A percentile compares a stretch with the other conserved stretches of the same genome.
These are phyloP conservation scores for Pseudomyrmex flavicornis DNA, from an alignment of 1,140 invertebrate genomes.

Conservation along the genomic window DNA sequence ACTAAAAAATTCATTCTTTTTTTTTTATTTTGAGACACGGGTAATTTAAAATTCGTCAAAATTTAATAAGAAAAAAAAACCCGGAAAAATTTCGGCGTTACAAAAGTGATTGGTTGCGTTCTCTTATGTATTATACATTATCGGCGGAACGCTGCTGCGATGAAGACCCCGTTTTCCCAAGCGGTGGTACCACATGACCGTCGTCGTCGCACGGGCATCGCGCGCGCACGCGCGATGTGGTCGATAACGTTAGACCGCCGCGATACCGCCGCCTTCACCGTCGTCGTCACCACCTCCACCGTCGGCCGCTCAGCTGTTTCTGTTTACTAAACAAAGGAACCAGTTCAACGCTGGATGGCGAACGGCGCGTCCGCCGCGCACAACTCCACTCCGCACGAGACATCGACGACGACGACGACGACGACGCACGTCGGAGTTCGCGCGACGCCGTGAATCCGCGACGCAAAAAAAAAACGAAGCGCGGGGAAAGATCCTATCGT, in stretches of 20 bases:
- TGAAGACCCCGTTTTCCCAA: background rate
- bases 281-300: constrained; percentile 59
- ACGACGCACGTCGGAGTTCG: constrained; percentile 25
- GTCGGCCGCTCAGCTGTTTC: constrained; percentile 80
- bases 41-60: background rate
- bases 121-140: background rate
- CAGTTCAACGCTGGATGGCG: constrained; percentile 79
- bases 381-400: constrained; percentile 39
- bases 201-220: constrained; percentile 18
- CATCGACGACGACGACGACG: background rate
- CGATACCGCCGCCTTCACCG: constrained; percentile 48
- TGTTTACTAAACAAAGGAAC: constrained; percentile 83
- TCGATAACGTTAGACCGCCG: constrained; percentile 50
- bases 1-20: no score
- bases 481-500: background rate
- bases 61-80: background rate
- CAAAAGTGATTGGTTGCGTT: constrained; percentile 8
- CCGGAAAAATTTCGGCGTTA: background rate
- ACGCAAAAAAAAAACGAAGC: background rate
- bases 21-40: no score
- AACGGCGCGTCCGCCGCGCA: constrained; percentile 66
- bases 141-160: background rate
- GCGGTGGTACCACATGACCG: constrained; percentile 18
- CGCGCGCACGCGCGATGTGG: constrained; percentile 48
- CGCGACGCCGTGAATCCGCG: constrained; percentile 22